Conservation (phyloP, 2,888 invertebrate species). For the Thymelicus sylvestris region DNA sequence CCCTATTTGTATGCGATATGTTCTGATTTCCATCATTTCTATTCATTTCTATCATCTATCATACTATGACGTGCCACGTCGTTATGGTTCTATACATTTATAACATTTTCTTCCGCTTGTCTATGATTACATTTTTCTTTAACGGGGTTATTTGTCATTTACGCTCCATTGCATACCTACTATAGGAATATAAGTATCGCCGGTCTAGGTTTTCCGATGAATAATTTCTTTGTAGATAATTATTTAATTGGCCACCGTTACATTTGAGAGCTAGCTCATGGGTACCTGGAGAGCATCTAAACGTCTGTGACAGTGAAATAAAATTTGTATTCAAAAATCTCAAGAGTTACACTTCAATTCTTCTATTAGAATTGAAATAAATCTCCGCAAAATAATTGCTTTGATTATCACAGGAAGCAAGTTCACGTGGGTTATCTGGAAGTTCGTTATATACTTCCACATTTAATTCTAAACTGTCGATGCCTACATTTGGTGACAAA, state of each 20-base stretch:
- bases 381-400: too few species aligned
- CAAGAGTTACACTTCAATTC: too few species aligned
- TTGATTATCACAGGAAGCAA: too few species aligned
- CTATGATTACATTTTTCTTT: constrained; percentile 23
- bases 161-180: constrained; percentile 46
- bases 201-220: neutral
- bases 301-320: too few species aligned
- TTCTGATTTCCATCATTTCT: constrained; percentile 4
- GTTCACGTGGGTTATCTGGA: too few species aligned
- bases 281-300: too few species aligned
- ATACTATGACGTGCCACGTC: constrained; percentile 25
- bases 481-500: constrained; percentile 38
- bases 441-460: neutral
- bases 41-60: constrained; percentile 30
- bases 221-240: constrained; percentile 3
- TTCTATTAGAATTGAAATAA: too few species aligned
- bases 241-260: neutral
- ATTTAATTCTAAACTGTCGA: constrained; percentile 2
- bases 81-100: constrained; percentile 15
- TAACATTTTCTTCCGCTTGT: constrained; percentile 22
- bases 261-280: too few species aligned
- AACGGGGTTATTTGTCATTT: constrained; percentile 43
- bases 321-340: too few species aligned
- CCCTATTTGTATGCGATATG: constrained; percentile 4
- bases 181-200: constrained; percentile 43